Evolutionary conservation across 2,888 invertebrate genomes (phyloP).

Genomic region (Imbricaverruca yamaguchii): DNA sequence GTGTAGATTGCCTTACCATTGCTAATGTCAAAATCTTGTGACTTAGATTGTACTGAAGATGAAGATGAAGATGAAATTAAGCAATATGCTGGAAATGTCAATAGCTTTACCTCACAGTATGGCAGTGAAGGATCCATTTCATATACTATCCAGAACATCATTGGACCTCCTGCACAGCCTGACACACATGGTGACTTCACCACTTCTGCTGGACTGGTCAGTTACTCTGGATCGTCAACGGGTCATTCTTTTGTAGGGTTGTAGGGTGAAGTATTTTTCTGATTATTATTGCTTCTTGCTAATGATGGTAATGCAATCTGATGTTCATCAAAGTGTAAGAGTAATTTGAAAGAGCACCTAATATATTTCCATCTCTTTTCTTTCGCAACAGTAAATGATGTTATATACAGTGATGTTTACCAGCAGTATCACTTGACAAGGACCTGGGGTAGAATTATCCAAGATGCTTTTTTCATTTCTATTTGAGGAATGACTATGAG

Average conservation of each 20-base stretch:
- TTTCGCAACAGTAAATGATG: too few relatives aligned
- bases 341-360: background rate
- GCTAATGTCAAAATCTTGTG: too few relatives aligned
- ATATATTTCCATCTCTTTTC: background rate
- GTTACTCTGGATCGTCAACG: too few relatives aligned
- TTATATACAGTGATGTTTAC: too few relatives aligned
- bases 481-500: too few relatives aligned
- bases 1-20: too few relatives aligned
- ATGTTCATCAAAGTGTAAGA: background rate
- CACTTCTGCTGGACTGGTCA: background rate
- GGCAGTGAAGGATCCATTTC: background rate
- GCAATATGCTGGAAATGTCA: background rate
- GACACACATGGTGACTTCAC: background rate
- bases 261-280: background rate
- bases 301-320: background rate
- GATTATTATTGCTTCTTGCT: background rate
- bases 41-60: too few relatives aligned
- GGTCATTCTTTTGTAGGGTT: too few relatives aligned
- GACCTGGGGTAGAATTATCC: too few relatives aligned
- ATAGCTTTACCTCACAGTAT: background rate
- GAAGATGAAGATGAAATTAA: background rate
- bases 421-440: too few relatives aligned
- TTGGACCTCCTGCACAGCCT: background rate
- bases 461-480: too few relatives aligned
- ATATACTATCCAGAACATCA: background rate